phyloP scores from a whole-genome alignment of 1,140 invertebrate genomes.

The Paraescarpia echinospica region DNA sequence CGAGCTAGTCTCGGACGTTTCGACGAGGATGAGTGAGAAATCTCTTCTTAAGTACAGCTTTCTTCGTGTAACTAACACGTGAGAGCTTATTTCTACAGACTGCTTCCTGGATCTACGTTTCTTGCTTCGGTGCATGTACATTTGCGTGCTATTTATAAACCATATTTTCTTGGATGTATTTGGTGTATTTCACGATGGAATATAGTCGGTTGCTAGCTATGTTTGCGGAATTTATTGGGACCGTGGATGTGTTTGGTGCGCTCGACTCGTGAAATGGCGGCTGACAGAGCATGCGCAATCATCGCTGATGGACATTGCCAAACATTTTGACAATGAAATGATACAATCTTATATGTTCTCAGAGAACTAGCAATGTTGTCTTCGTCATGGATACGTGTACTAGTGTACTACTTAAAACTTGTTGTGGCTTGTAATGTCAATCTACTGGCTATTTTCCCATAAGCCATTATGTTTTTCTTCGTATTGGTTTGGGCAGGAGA shows the following conservation, averaged over 20 bases:
- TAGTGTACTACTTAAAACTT: background rate
- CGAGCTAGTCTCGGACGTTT: no score
- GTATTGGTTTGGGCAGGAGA: background rate
- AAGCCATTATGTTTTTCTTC: background rate
- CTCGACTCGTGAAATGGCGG: background rate
- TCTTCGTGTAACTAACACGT: background rate
- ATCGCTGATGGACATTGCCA: background rate
- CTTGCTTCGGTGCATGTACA: background rate
- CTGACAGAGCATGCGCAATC: background rate
- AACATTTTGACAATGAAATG: background rate
- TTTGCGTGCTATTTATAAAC: conserved; percentile 1
- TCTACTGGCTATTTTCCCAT: background rate
- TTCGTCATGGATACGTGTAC: background rate
- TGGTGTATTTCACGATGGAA: background rate
- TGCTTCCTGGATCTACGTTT: background rate
- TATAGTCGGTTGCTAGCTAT: background rate
- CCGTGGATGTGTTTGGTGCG: background rate
- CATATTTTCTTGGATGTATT: background rate
- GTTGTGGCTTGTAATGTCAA: background rate
- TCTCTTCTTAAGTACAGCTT: background rate
- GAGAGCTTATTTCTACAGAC: background rate
- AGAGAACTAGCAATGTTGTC: background rate
- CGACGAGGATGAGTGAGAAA: background rate
- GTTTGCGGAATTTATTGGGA: background rate
- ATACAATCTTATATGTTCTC: background rate